Evolutionary conservation across 2,797 vertebrate species (phyloP).

Genomic region (Leptodactylus fallax): DNA sequence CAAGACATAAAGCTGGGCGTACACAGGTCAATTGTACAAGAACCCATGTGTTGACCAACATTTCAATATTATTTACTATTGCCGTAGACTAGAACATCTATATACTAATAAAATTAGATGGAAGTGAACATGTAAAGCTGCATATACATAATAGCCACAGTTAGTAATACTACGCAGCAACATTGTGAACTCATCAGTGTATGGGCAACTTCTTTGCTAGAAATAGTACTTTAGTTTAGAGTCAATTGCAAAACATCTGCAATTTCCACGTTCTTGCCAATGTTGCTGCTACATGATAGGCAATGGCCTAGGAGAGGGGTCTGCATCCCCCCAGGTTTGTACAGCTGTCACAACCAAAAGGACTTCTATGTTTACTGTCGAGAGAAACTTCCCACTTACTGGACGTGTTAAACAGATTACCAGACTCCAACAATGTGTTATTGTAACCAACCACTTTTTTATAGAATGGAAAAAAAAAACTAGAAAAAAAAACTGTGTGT

Average conservation of each 20-base stretch:
- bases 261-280: neutral
- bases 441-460: neutral
- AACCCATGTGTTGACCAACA: too few species aligned
- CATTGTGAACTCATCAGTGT: neutral
- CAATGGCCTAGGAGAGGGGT: neutral
- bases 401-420: conserved; percentile 24
- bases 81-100: neutral
- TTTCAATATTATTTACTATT: neutral
- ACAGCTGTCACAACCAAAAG: conserved; percentile 50
- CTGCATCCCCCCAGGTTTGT: conserved; percentile 7
- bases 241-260: neutral
- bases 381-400: neutral
- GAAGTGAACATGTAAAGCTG: too few species aligned
- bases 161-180: neutral
- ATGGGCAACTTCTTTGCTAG: neutral
- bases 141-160: neutral
- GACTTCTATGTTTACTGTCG: conserved; percentile 17
- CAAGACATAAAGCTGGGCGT: neutral
- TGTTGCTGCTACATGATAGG: neutral
- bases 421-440: neutral
- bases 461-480: too few species aligned
- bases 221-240: neutral
- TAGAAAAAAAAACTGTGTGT: too few species aligned
- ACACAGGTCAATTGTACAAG: neutral
- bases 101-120: too few species aligned